Base-by-base conservation (phyloP, 2,888 invertebrate species). In the Caenorhabditis drosophilae region DNA sequence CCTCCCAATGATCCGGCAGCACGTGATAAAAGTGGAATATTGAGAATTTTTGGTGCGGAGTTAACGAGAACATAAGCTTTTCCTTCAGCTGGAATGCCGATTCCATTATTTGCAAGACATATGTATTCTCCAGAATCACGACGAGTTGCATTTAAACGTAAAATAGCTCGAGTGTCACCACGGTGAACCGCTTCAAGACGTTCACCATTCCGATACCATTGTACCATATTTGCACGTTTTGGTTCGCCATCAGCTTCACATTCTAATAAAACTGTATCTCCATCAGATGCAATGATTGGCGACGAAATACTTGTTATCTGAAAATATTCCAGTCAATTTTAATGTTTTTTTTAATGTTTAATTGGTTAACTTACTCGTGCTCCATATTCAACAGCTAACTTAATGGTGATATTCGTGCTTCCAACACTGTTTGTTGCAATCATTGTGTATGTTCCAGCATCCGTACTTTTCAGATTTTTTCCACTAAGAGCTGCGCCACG, bases 241-340 rank as follows among this genome's bases (percentile, higher is more conserved):
- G 82, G 82, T 11, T 73, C 69, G 22, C 78, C 82, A 38, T 82
- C 81, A 6, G 75, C 81, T 48, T 80, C 79, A 58, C 82, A 82
- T 63, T 83, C 82, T 25, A 82, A 52, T 4, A 79, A 58, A 3
- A 81, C 77, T 7, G 73, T 75, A 46, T 83, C 82, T 9, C 79
- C 80, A 2, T 50, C 54, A 11, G 74, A 72, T 0, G 81, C 79
- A 42, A 77, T 74, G 0, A 83, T 73, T 7, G 82, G 80, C 4
- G 75, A 70, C 2, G 82, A 79, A 18, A 81, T 75, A 25, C 76
- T 73, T 1, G 58, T 67, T 26, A 76, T 71, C n/a, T n/a, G n/a
- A n/a, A n/a, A n/a, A n/a, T n/a, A n/a, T n/a, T n/a, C n/a, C n/a
- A n/a, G n/a, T n/a, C n/a, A n/a, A n/a, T n/a, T n/a, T n/a, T n/a